These are phyloP conservation scores for Heliothis virescens DNA, from an alignment of 1,140 invertebrate species.

Conservation along the genomic window DNA sequence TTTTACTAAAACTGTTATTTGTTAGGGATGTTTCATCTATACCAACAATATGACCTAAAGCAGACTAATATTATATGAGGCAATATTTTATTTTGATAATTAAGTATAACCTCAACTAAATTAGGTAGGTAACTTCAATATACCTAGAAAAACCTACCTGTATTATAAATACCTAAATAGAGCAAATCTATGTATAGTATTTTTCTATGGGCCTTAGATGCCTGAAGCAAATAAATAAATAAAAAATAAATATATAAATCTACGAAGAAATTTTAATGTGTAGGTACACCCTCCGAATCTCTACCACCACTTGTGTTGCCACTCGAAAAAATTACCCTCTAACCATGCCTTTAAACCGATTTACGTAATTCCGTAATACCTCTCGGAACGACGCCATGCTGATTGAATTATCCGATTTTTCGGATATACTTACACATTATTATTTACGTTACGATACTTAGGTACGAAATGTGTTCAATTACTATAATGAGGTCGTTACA, in stretches of 20 bases:
- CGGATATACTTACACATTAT: background rate
- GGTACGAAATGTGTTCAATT: background rate
- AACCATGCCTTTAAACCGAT: conserved; percentile 48
- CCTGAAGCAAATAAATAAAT: too few relatives aligned
- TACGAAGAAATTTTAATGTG: conserved; percentile 31
- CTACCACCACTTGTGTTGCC: conserved; percentile 40
- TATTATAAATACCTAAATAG: background rate
- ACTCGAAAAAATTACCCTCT: conserved; percentile 59
- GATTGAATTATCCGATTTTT: conserved; percentile 10
- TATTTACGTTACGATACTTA: background rate
- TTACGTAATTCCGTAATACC: conserved; percentile 40
- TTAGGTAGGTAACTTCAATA: too few relatives aligned
- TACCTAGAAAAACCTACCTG: too few relatives aligned
- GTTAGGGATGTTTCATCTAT: too few relatives aligned
- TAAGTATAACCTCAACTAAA: too few relatives aligned
- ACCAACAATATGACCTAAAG: too few relatives aligned
- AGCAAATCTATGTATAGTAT: too few relatives aligned
- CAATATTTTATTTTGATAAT: too few relatives aligned
- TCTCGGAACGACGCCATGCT: conserved; percentile 26
- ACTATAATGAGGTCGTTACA: background rate
- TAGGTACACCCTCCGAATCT: background rate
- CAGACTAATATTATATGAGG: too few relatives aligned
- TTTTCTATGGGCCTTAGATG: too few relatives aligned
- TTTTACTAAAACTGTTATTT: too few relatives aligned
- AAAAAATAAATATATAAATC: too few relatives aligned